Evolutionary conservation across 2,797 vertebrate genomes (phyloP).

Genomic region (Dermochelys coriacea): DNA sequence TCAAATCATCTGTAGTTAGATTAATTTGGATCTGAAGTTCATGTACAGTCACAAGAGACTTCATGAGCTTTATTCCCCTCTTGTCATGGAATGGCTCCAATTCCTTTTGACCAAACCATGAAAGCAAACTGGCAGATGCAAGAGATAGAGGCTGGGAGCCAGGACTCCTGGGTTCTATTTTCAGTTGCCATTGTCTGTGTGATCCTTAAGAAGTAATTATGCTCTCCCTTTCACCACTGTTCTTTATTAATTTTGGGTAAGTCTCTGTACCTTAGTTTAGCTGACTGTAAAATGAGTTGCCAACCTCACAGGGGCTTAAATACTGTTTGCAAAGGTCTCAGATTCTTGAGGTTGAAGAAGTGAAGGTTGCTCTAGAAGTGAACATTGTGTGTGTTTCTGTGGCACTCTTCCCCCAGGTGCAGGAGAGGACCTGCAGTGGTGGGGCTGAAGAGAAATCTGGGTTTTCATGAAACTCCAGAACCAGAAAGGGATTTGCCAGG

Average conservation of each 20-base stretch:
- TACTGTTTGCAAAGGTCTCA: rapidly evolving
- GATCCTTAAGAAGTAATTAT: too few relatives aligned
- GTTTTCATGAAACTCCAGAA: conserved; percentile 22
- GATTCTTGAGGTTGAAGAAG: rapidly evolving
- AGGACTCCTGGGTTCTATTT: not conserved
- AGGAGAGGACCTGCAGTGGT: conserved; percentile 39
- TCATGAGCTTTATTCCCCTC: not conserved
- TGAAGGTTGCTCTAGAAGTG: conserved; percentile 11
- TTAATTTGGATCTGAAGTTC: not conserved
- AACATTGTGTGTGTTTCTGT: conserved; percentile 6
- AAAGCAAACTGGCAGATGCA: not conserved
- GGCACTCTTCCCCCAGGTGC: not conserved
- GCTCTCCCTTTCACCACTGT: too few relatives aligned
- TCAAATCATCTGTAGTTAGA: not conserved
- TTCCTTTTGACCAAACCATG: not conserved
- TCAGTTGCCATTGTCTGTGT: not conserved
- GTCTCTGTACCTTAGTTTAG: not conserved
- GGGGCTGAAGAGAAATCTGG: not conserved
- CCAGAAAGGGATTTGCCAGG: not conserved
- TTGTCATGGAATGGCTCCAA: not conserved
- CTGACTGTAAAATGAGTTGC: not conserved
- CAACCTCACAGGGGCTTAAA: not conserved
- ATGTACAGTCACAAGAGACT: not conserved
- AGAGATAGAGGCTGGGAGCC: not conserved
- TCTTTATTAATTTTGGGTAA: not conserved